A percentile compares a stretch with the other conserved stretches of the same genome.
phyloP scores from a whole-genome alignment of 2,888 invertebrate species.

The Macrosiphum euphorbiae region DNA sequence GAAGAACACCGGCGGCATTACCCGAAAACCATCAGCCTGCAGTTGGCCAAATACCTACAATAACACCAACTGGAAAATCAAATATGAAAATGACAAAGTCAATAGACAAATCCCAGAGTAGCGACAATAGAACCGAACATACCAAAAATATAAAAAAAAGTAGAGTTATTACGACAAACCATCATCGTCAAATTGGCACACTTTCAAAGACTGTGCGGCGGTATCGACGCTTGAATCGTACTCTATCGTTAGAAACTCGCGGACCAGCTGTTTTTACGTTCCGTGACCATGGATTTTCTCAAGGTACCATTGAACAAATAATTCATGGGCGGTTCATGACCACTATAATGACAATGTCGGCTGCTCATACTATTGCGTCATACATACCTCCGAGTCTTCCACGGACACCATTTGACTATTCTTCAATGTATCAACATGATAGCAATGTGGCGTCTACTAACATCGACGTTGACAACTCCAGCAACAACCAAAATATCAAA shows the following conservation, averaged over 20 bases:
- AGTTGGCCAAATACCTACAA: not conserved
- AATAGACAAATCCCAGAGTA: not conserved
- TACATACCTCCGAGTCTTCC: not conserved
- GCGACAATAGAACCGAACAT: not conserved
- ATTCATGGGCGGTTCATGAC: slow-evolving; percentile 29
- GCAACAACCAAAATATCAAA: not conserved
- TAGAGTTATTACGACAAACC: not conserved
- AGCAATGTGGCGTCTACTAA: too few species aligned
- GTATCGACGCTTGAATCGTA: not conserved
- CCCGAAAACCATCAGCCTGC: not conserved
- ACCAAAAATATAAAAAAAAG: not conserved
- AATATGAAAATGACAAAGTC: not conserved
- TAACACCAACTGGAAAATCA: not conserved
- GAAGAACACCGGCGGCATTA: not conserved
- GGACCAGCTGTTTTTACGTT: not conserved
- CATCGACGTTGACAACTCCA: not conserved
- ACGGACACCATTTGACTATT: not conserved
- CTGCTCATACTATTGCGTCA: not conserved
- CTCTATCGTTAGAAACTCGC: not conserved
- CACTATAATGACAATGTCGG: slow-evolving; percentile 22
- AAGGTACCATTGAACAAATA: not conserved
- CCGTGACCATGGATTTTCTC: slow-evolving; percentile 10
- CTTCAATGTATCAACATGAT: not conserved
- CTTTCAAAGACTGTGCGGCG: not conserved
- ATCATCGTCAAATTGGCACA: not conserved